Evolutionary conservation across 2,888 invertebrate genomes (phyloP), one percentile per base, ranked within the genome.

Genomic region (Shargacucullia verbasci): DNA sequence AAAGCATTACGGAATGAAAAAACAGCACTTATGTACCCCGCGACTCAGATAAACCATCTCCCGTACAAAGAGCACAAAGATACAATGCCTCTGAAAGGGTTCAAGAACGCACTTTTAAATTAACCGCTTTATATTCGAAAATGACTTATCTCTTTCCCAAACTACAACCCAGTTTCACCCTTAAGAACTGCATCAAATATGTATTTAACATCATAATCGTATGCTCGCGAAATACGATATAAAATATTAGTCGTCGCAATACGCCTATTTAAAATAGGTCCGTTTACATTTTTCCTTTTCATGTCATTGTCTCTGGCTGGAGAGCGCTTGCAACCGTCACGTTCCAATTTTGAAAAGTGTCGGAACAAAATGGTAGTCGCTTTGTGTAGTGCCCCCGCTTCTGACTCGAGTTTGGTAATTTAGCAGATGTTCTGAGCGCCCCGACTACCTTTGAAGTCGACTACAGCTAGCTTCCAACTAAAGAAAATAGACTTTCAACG

Each of bases 81-180:
- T 94, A 94, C 94, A 94, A 94, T 94, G 89, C 94, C 92, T 92
- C 92, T 92, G 93, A 94, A 94, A 94, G 94, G 94, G 94, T 94
- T 94, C 94, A 94, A 94, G 92, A 94, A 92, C 94, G 92, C 91
- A 93, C 92, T 94, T 94, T 94, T 93, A 93, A 93, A 94, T 94
- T 94, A 94, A 93, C 90, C 87, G 78, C 81, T 73, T 63, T 65
- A 70, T 82, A 75, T 79, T 78, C 73, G 59, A 77, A 64, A 92
- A 90, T 70, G 87, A 68, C 85, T 46, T 76, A 92, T 85, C 77
- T 71, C 78, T 54, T 72, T 33, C 12, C 37, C 37, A 49, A 62
- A 50, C 37, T 38, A 10, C 87, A 86, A 49, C 60, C 84, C n/a
- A 90, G 73, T 87, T 57, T 82, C 75, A 69, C 75, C 86, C 71